A percentile compares a stretch with the other conserved stretches of the same genome.
Evolutionary conservation across 2,113 vertebrate species (phyloP).

Genomic region (Ibidorhyncha struthersii): DNA sequence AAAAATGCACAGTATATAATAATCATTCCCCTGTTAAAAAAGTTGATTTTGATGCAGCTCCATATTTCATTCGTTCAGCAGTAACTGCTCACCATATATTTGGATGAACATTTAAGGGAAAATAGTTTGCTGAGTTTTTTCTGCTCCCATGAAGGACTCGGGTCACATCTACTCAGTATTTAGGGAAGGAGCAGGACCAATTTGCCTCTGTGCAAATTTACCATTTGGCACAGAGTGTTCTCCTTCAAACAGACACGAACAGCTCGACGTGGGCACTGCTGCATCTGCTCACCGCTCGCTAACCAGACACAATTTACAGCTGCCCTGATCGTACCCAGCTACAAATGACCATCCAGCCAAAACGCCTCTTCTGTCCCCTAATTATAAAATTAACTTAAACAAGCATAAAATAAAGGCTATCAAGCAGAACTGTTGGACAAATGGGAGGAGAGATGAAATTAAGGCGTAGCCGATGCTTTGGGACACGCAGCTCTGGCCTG

Average conservation of each 20-base stretch:
- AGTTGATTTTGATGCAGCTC: slow-evolving; percentile 8
- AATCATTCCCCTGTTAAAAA: slow-evolving; percentile 16
- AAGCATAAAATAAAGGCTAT: not conserved
- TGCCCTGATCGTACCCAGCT: not conserved
- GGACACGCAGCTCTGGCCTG: not conserved
- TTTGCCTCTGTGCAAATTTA: not conserved
- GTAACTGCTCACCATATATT: not conserved
- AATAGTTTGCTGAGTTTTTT: not conserved
- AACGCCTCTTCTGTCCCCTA: not conserved
- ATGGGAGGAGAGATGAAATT: not conserved
- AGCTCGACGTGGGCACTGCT: not conserved
- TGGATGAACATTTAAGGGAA: not conserved
- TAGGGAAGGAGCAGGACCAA: not conserved
- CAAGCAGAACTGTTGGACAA: not conserved
- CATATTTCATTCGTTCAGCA: not conserved
- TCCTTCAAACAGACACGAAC: accelerated
- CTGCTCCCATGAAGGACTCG: not conserved
- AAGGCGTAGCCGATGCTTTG: not conserved
- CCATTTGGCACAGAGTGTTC: not conserved
- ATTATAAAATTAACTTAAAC: not conserved
- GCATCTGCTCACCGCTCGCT: not conserved
- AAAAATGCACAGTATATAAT: not conserved
- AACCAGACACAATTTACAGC: not conserved
- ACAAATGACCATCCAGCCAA: not conserved
- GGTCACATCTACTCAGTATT: not conserved